Percentiles rank a stretch among this genome's conserved stretches.
These are phyloP conservation scores for Argyrosomus regius DNA, from an alignment of 2,797 vertebrate genomes.

Conservation along the genomic window DNA sequence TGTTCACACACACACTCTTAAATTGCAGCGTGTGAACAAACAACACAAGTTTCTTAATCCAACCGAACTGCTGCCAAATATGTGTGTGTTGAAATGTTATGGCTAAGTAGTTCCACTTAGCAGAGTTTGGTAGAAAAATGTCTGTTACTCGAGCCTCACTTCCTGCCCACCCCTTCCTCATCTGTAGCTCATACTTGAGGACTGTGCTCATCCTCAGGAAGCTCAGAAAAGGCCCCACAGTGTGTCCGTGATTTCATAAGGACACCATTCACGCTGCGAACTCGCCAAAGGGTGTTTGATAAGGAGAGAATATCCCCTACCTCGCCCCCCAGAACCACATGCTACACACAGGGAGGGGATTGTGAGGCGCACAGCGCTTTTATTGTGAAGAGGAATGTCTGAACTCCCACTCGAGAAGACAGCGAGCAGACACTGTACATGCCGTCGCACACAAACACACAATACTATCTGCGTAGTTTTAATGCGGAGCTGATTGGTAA, in stretches of 20 bases:
- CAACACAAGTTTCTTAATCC: slow-evolving; percentile 50
- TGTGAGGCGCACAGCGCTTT: slow-evolving; percentile 77
- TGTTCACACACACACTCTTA: slow-evolving; percentile 3
- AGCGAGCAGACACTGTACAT: slow-evolving; percentile 49
- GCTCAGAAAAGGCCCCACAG: slow-evolving; percentile 24
- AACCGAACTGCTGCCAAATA: slow-evolving; percentile 12
- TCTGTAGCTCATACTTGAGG: slow-evolving; percentile 53
- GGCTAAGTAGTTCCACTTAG: slow-evolving; percentile 44
- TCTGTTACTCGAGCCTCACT: slow-evolving; percentile 6
- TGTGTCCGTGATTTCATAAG: slow-evolving; percentile 58
- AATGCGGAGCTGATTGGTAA: background rate
- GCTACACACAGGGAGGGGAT: slow-evolving; percentile 68
- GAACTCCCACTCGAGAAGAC: slow-evolving; percentile 70
- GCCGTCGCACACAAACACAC: slow-evolving; percentile 22
- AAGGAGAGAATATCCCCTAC: slow-evolving; percentile 49
- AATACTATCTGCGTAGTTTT: background rate
- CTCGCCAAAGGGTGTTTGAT: slow-evolving; percentile 49
- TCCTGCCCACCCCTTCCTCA: slow-evolving; percentile 13
- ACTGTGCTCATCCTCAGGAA: slow-evolving; percentile 65
- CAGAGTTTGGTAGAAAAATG: slow-evolving; percentile 9
- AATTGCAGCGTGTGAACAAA: slow-evolving; percentile 47
- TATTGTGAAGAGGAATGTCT: slow-evolving; percentile 81
- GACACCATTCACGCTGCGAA: slow-evolving; percentile 56
- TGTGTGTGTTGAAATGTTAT: slow-evolving; percentile 53
- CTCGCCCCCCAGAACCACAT: slow-evolving; percentile 30